Evolutionary conservation across 2,113 vertebrate species (phyloP), one percentile per base, ranked within the genome.

Genomic region (Toxotes chatareus): DNA sequence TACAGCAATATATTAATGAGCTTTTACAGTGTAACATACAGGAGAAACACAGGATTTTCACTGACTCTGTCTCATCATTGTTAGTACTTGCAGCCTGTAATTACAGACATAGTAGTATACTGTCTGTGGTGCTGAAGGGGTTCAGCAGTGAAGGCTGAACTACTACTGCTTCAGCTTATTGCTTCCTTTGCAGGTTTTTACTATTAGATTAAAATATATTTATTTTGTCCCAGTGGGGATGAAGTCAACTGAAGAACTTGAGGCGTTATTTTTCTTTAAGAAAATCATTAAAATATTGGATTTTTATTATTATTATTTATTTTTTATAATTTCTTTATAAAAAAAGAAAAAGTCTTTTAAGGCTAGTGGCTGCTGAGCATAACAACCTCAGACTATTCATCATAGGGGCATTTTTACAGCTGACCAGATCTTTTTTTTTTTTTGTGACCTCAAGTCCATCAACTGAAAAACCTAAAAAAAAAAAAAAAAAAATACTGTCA

Each of bases 61-160:
- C 40, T 9, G 38, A 46, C 51, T 19, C 3, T 8, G 3, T 60
- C 1, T 36, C 10, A 5, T 42, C 17, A 34, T 6, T 12, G 27
- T 46, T 21, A 1, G 2, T 19, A 31, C 31, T n/a, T 19, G 27
- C 14, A 67, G 14, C 19, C 12, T 64, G 49, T 11, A 16, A 23
- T 57, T 34, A 36, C 16, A 4, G 66, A 40, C 13, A 19, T 27
- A 44, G 63, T 65, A n/a, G 65, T 3, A 3, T 3, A 49, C 62
- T 85, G 68, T 71, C 72, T 2, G 2, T 62, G 65, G 68, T 82
- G 60, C 86, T 86, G 72, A 68, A 75, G 5, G 32, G 11, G 60
- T 61, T 62, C 51, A 46, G 23, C 38, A 56, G 73, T 64, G 21
- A 34, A 38, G 65, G 21, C 53, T 69, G 40, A 21, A 47, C 27